phyloP scores from a whole-genome alignment of 2,113 vertebrate genomes.

The Cavia aperea region DNA sequence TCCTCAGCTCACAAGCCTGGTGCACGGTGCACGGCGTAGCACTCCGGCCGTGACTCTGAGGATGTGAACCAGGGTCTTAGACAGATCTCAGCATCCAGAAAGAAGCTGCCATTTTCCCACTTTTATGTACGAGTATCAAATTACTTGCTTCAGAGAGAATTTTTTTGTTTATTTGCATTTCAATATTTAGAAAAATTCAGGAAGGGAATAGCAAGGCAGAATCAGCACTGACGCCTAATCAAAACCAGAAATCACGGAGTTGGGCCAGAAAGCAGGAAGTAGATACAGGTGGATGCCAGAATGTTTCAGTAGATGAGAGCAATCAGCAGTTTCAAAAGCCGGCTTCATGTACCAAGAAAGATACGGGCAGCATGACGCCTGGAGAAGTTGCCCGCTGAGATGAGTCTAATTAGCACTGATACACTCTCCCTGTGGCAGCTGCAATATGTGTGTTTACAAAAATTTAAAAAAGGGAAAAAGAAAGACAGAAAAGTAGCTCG shows the following conservation, averaged over 20 bases:
- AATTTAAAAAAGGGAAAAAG: too few relatives aligned
- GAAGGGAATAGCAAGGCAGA: slow-evolving; percentile 39
- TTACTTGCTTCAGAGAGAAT: neutral
- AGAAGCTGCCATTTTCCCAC: neutral
- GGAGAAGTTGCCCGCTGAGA: slow-evolving; percentile 10
- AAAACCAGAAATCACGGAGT: neutral
- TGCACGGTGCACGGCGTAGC: too few relatives aligned
- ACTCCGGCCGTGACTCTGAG: neutral
- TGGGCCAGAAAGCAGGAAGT: neutral
- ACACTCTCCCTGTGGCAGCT: slow-evolving; percentile 21
- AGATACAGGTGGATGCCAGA: slow-evolving; percentile 23
- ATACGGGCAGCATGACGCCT: slow-evolving; percentile 19
- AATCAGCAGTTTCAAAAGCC: slow-evolving; percentile 37
- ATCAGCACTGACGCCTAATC: neutral
- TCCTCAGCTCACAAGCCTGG: neutral
- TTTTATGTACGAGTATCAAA: neutral
- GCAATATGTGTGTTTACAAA: slow-evolving; percentile 22
- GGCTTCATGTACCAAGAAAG: slow-evolving; percentile 34
- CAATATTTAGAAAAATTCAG: neutral
- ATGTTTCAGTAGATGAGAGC: neutral
- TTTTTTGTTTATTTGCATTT: neutral
- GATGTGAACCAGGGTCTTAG: neutral
- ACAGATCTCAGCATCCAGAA: too few relatives aligned
- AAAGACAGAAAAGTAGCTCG: too few relatives aligned
- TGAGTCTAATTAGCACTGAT: neutral